Evolutionary conservation across 2,797 vertebrate genomes (phyloP), one percentile per base, ranked within the genome.

Genomic region (Pelochelys cantorii): DNA sequence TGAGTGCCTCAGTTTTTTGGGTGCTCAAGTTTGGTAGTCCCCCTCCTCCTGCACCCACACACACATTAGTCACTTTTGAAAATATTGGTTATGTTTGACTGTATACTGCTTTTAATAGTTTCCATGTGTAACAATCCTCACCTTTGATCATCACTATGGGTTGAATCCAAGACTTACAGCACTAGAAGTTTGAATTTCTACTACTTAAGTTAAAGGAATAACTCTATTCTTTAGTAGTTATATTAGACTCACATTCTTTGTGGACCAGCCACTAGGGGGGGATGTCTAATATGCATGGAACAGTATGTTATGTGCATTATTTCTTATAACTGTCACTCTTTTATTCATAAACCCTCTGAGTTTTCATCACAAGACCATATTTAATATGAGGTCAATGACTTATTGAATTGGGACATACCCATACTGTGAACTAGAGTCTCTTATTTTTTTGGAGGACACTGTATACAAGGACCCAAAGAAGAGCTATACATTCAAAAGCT

Each of bases 181-280:
- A 14, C 42, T 29, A 52, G 52, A 77, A 77, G 42, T 42, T 37
- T 71, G 34, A 37, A 20, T 71, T 17, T 68, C n/a, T 22, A 37
- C 4, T 4, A 2, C 68, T 42, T 80, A 2, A 60, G 31, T 22
- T 79, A 86, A 71, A 87, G 85, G 55, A 34, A 48, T 48, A 48
- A 48, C 42, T 48, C 42, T 48, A n/a, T n/a, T n/a, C n/a, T n/a
- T n/a, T n/a, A n/a, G n/a, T n/a, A n/a, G n/a, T n/a, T n/a, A n/a
- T 48, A 37, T 87, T 52, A 57, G 23, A 81, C 27, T 81, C 71
- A n/a, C 71, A 87, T 93, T 84, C 90, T 94, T 88, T 92, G 55
- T 55, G 0, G 13, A 78, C 31, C 81, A 96, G 85, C 96, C 96
- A 96, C 96, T 93, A 96, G 96, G 95, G 96, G 96, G 96, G 60